Conservation (phyloP, 2,888 invertebrate species). For the Melipona beecheii region DNA sequence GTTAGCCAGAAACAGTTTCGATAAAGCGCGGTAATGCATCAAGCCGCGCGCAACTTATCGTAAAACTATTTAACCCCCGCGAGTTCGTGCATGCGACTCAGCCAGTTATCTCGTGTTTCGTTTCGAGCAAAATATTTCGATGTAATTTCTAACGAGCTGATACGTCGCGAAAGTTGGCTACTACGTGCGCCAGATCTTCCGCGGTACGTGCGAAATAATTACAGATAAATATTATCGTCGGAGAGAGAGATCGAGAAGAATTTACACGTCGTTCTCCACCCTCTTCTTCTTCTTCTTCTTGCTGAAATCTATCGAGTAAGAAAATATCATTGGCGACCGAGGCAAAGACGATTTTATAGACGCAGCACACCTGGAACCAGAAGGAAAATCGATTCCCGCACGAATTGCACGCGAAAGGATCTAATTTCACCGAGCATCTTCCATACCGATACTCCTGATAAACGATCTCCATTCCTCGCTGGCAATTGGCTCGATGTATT, state of each 20-base stretch:
- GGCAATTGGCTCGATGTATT: conserved; percentile 33
- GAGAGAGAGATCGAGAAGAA: conserved; percentile 24
- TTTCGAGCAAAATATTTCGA: conserved; percentile 41
- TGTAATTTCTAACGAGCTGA: conserved; percentile 56
- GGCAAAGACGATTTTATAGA: neutral
- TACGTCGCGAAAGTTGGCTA: conserved; percentile 48
- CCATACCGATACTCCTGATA: conserved; percentile 29
- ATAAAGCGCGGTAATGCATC: conserved; percentile 39
- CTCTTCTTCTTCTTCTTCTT: neutral
- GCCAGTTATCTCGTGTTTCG: conserved; percentile 31
- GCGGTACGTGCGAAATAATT: conserved; percentile 43
- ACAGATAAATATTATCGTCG: conserved; percentile 24
- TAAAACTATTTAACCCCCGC: conserved; percentile 37
- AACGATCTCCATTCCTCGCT: conserved; percentile 31
- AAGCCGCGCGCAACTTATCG: conserved; percentile 28
- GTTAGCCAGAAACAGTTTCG: neutral
- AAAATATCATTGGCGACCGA: neutral
- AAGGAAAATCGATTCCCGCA: conserved; percentile 1
- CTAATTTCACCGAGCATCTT: conserved; percentile 48
- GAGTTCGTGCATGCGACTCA: conserved; percentile 32
- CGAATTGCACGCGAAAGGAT: conserved; percentile 1
- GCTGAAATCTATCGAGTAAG: neutral
- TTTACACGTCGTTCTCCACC: neutral
- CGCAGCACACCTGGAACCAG: neutral
- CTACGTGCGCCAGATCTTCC: conserved; percentile 9